Percentiles rank a stretch among this genome's conserved stretches.
These are phyloP conservation scores for Alaudala cheleensis DNA, from an alignment of 2,113 vertebrate genomes.

Conservation along the genomic window DNA sequence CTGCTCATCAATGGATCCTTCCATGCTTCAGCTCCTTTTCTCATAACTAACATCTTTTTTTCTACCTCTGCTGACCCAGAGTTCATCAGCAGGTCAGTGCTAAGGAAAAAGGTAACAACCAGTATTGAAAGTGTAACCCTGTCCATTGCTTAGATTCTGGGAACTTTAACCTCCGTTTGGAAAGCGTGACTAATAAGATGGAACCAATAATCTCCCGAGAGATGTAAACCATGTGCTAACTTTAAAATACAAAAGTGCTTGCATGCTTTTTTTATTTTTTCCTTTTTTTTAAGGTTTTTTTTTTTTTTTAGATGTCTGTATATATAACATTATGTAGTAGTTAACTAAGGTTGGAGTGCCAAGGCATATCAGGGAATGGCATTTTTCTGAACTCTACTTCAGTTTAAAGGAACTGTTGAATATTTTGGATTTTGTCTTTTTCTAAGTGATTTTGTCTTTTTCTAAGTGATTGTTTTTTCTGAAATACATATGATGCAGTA, in stretches of 20 bases:
- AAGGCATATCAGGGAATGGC: not conserved
- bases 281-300: not conserved
- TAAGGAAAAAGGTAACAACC: conserved; percentile 50
- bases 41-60: conserved; percentile 51
- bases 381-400: not conserved
- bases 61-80: conserved; percentile 33
- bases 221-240: conserved; percentile 60
- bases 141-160: conserved; percentile 60
- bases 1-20: not conserved
- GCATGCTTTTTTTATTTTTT: not conserved
- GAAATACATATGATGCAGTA: not conserved
- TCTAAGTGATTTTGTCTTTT: not conserved
- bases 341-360: not conserved
- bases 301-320: not conserved
- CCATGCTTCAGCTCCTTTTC: conserved; percentile 38
- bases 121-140: conserved; percentile 46
- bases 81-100: conserved; percentile 71
- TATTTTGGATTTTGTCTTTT: not conserved
- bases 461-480: not conserved
- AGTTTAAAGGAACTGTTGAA: not conserved
- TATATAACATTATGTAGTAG: not conserved
- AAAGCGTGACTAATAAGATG: conserved; percentile 73
- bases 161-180: conserved; percentile 69
- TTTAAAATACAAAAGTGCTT: conserved; percentile 60
- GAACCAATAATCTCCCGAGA: conserved; percentile 66